Conservation (phyloP, 2,888 invertebrate genomes). For the Imbricaverruca yamaguchii region DNA sequence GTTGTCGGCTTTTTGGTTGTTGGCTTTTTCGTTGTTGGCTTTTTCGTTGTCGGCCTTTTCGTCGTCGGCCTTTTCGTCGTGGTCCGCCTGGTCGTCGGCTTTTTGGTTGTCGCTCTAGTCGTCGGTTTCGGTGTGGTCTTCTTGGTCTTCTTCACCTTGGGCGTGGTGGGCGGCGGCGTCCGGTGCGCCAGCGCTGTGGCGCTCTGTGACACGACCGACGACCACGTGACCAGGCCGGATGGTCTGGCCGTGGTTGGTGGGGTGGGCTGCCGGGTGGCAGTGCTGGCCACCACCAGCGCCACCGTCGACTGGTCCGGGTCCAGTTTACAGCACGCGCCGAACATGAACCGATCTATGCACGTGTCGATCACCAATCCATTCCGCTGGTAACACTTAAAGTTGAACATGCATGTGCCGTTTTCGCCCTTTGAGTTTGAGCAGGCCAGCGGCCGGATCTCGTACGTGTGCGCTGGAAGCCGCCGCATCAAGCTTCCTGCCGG, state of each 20-base stretch:
- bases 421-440: slow-evolving; percentile 6
- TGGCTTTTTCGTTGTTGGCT: slow-evolving; percentile 24
- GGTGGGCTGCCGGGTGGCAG: slow-evolving; percentile 26
- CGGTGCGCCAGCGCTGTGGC: neutral
- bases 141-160: slow-evolving; percentile 22
- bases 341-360: slow-evolving; percentile 87
- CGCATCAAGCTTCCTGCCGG: neutral
- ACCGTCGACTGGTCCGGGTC: neutral
- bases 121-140: slow-evolving; percentile 16
- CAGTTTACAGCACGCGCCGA: slow-evolving; percentile 76
- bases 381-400: slow-evolving; percentile 73
- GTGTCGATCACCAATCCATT: slow-evolving; percentile 78
- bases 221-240: slow-evolving; percentile 20
- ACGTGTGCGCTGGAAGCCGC: neutral
- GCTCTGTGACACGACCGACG: neutral
- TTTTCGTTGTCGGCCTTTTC: slow-evolving; percentile 26
- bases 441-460: slow-evolving; percentile 13
- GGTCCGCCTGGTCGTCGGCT: slow-evolving; percentile 8
- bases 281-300: neutral
- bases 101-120: neutral
- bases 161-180: slow-evolving; percentile 9
- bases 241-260: slow-evolving; percentile 23
- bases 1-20: slow-evolving; percentile 23
- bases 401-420: slow-evolving; percentile 79
- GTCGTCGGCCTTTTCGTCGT: slow-evolving; percentile 24